Conservation (phyloP, 2,797 vertebrate species). For the Cichlasoma orientale region DNA sequence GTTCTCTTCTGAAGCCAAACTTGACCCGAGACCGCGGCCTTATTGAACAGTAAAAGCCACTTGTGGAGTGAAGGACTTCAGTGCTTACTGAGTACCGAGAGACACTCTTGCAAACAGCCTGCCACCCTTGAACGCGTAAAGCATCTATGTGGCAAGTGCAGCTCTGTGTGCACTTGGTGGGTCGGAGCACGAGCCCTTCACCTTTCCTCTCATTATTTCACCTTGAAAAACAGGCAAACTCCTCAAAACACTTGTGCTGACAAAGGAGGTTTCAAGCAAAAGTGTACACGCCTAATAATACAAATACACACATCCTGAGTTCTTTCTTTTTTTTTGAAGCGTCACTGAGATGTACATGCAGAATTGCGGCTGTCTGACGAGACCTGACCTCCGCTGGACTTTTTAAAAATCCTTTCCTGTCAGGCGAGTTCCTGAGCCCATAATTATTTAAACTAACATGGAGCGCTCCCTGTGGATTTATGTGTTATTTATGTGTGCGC, state of each 20-base stretch:
- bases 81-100: not conserved
- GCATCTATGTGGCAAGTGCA: not conserved
- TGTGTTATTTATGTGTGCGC: slow-evolving; percentile 2
- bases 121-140: slow-evolving; percentile 1
- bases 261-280: slow-evolving; percentile 13
- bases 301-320: not conserved
- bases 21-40: slow-evolving; percentile 11
- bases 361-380: slow-evolving; percentile 32
- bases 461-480: not conserved
- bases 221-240: slow-evolving; percentile 10
- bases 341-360: not conserved
- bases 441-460: slow-evolving; percentile 44
- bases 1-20: slow-evolving; percentile 4
- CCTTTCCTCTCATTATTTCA: slow-evolving; percentile 1
- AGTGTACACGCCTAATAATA: not conserved
- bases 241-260: not conserved
- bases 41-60: not conserved
- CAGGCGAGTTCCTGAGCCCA: slow-evolving; percentile 10
- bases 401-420: slow-evolving; percentile 9
- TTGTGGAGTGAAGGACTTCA: slow-evolving; percentile 18
- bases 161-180: not conserved
- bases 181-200: not conserved
- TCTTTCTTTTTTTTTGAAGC: slow-evolving; percentile 4
- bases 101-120: not conserved
- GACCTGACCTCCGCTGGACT: slow-evolving; percentile 21